Conservation (phyloP, 2,888 invertebrate genomes). For the Aleiodes alternator region DNA sequence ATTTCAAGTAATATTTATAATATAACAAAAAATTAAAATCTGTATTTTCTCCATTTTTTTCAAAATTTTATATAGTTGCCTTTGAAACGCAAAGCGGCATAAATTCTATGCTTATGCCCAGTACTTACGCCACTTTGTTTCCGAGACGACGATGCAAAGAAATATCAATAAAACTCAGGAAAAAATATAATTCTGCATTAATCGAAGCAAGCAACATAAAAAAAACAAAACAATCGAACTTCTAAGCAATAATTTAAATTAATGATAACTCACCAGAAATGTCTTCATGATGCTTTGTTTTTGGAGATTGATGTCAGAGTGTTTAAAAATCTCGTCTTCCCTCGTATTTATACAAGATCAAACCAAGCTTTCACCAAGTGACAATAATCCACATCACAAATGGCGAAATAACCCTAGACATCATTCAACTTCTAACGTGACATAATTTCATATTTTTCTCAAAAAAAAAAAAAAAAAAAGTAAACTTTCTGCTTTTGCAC, state of each 20-base stretch:
- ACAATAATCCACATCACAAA: neutral
- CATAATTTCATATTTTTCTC: slow-evolving; percentile 29
- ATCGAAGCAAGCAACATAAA: too few species aligned
- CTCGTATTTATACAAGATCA: slow-evolving; percentile 18
- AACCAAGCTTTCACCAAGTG: slow-evolving; percentile 22
- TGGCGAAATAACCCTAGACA: slow-evolving; percentile 11
- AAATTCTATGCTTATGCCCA: too few species aligned
- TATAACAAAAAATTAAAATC: too few species aligned
- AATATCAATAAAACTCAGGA: too few species aligned
- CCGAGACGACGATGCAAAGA: too few species aligned
- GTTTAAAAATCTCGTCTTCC: neutral
- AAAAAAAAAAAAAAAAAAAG: neutral
- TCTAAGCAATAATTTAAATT: neutral
- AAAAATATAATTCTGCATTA: too few species aligned
- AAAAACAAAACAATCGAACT: neutral
- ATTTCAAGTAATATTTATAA: too few species aligned
- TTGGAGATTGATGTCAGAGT: neutral
- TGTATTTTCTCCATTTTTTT: too few species aligned
- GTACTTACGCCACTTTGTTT: too few species aligned
- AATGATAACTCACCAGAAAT: slow-evolving; percentile 60
- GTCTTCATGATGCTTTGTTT: slow-evolving; percentile 57
- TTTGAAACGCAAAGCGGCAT: too few species aligned
- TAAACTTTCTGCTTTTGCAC: neutral
- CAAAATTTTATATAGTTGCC: too few species aligned
- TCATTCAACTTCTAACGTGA: slow-evolving; percentile 13